Base-by-base conservation (phyloP, 2,888 invertebrate genomes). In the Temnothorax unifasciatus region DNA sequence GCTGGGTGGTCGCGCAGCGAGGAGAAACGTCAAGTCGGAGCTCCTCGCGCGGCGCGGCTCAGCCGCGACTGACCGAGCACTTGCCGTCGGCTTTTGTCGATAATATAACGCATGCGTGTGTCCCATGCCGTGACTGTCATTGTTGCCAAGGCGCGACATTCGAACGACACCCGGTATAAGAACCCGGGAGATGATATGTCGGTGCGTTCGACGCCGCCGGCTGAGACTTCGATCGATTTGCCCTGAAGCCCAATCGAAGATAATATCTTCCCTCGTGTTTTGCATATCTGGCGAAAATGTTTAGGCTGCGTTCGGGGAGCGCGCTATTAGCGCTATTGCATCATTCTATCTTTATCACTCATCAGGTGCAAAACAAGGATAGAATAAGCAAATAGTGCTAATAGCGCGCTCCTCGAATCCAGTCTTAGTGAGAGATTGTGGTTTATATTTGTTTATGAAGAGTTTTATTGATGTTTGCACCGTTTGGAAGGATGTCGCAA, bases 21-120 rank as follows among this genome's bases (percentile, higher is more conserved):
- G 52, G 71, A 54, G 52, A 41, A 38, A 79, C 73, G 47, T 73
- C 57, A 47, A 59, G 11, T 59, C 73, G 34, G 15, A 25, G 41
- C 63, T 50, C 82, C 52, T 52, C 82, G 44, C 74, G 73, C 59
- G 59, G 73, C 82, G 63, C 82, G 82, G 82, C 77, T 76, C 13
- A 59, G 79, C 73, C 79, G 79, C 79, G 79, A 81, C 79, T 81
- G 73, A 81, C 73, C 47, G 79, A 68, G 47, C 41, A 29, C 18
- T 50, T 38, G 57, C 38, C 59, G 57, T 44, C 13, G 73, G 18
- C 59, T 81, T 76, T 82, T 69, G 90, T 93, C 93, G 92, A 93
- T 93, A 93, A 90, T 89, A 68, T 77, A 85, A 88, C 92, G 92
- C 91, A 85, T 90, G 93, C 92, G 92, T 73, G 13, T 44, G 47